A percentile compares a stretch with the other conserved stretches of the same genome.
Conservation (phyloP, 92 coral and sea anemone genomes). For the Metridium senile region DNA sequence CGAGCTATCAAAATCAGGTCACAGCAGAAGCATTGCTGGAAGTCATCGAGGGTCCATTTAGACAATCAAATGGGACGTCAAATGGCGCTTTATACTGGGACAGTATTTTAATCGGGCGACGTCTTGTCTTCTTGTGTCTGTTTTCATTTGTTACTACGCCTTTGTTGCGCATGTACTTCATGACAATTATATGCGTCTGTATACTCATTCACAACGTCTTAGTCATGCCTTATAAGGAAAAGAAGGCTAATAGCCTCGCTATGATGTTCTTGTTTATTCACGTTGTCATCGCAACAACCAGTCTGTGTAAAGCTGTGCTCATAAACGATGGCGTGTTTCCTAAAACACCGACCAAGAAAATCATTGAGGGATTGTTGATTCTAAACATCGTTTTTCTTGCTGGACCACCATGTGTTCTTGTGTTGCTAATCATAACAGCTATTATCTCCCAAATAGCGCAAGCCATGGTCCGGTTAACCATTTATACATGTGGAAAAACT, state of each 20-base stretch:
- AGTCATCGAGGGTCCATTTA: slow-evolving; percentile 34
- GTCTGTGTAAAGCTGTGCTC: slow-evolving; percentile 29
- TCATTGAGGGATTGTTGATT: slow-evolving; percentile 14
- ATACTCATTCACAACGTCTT: slow-evolving; percentile 40
- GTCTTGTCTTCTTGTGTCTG: slow-evolving; percentile 48
- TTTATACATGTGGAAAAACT: no score
- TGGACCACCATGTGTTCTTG: slow-evolving; percentile 22
- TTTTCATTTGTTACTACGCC: slow-evolving; percentile 41
- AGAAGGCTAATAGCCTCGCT: slow-evolving; percentile 44
- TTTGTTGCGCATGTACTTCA: slow-evolving; percentile 39
- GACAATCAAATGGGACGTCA: slow-evolving; percentile 34
- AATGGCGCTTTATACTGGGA: slow-evolving; percentile 58
- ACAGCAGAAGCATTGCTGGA: not conserved
- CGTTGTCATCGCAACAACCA: slow-evolving; percentile 52
- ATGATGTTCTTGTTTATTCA: slow-evolving; percentile 21
- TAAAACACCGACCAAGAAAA: slow-evolving; percentile 14
- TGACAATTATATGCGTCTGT: slow-evolving; percentile 42
- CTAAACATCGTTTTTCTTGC: slow-evolving; percentile 38
- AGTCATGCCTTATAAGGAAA: slow-evolving; percentile 42
- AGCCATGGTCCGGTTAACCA: not conserved
- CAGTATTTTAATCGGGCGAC: slow-evolving; percentile 57
- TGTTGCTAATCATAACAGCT: slow-evolving; percentile 19
- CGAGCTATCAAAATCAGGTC: not conserved
- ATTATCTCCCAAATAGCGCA: slow-evolving; percentile 38
- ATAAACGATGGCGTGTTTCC: slow-evolving; percentile 40